Conservation (phyloP, 1,140 invertebrate genomes). For the Zaprionus davidi region DNA sequence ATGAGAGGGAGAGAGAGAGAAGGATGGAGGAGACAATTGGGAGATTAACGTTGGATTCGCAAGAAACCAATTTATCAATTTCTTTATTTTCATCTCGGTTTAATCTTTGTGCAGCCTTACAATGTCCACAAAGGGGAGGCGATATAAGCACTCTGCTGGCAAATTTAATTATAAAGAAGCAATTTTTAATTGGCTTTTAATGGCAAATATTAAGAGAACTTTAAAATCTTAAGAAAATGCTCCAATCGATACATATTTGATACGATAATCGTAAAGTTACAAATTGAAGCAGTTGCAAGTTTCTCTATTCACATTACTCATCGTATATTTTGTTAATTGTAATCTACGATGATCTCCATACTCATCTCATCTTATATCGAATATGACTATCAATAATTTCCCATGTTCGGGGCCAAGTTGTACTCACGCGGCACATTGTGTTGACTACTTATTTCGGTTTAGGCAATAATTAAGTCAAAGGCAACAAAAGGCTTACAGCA, state of each 20-base stretch:
- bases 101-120: neutral
- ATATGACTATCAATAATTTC: conserved; percentile 36
- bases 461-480: conserved; percentile 44
- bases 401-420: neutral
- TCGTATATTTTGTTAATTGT: conserved; percentile 3
- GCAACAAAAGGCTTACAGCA: conserved; percentile 47
- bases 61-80: conserved; percentile 68
- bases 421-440: conserved; percentile 27
- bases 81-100: conserved; percentile 37
- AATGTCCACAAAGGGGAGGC: neutral
- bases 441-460: conserved; percentile 47
- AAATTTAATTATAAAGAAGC: conserved; percentile 18
- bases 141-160: no score
- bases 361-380: neutral
- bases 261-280: no score
- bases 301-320: neutral
- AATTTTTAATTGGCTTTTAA: neutral
- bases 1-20: neutral
- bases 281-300: no score
- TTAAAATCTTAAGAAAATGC: neutral
- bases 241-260: no score
- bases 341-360: neutral
- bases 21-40: conserved; percentile 4
- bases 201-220: neutral
- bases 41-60: conserved; percentile 50